Conservation (phyloP, 2,113 vertebrate species). For the Gnathonemus echidnorhynchus region DNA sequence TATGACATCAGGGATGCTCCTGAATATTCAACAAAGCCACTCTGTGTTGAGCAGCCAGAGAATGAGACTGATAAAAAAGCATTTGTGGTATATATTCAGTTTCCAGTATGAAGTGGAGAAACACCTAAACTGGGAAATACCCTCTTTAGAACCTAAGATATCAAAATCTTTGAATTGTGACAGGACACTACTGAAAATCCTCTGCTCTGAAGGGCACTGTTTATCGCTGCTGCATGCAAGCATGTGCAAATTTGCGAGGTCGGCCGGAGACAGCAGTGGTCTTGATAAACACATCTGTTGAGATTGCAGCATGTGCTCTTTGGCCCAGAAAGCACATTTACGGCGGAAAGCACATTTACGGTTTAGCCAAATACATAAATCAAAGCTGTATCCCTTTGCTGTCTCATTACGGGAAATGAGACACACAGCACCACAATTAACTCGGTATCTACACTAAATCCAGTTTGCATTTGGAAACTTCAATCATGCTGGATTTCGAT, state of each 20-base stretch:
- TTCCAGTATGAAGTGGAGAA: background rate
- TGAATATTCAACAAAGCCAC: background rate
- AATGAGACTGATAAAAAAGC: background rate
- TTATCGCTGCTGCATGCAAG: background rate
- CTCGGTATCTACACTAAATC: background rate
- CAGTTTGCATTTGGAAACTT: background rate
- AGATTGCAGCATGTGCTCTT: background rate
- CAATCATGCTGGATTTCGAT: background rate
- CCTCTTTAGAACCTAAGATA: background rate
- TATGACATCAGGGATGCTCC: background rate
- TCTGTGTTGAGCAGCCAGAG: background rate
- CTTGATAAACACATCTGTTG: constrained; percentile 4
- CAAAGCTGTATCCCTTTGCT: background rate
- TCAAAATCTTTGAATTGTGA: background rate
- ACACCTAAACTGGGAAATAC: background rate
- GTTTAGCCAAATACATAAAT: background rate
- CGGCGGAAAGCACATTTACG: background rate
- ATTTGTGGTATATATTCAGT: background rate
- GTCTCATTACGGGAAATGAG: background rate
- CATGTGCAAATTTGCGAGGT: background rate
- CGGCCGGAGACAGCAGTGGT: background rate
- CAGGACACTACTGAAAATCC: background rate
- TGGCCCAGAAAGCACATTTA: background rate
- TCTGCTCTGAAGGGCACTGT: background rate
- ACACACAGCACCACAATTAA: background rate